phyloP scores from a whole-genome alignment of 2,888 invertebrate genomes.

The Athalia rosae region DNA sequence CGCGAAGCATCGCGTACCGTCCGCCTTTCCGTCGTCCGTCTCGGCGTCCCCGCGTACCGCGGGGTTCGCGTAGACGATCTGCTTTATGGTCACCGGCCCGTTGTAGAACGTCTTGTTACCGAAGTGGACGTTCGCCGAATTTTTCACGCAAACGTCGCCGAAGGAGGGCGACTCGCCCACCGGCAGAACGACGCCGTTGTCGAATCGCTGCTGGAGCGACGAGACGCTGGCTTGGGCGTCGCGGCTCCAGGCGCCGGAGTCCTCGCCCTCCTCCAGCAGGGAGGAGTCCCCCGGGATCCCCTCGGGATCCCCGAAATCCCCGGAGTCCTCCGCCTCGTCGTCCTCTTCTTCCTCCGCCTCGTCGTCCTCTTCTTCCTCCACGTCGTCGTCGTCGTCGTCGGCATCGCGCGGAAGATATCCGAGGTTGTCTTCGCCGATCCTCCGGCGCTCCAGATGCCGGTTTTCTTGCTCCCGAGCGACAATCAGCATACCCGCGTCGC shows the following conservation, averaged over 20 bases:
- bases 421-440: too few relatives aligned
- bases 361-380: background rate
- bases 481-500: constrained; percentile 57
- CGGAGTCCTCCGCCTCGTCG: background rate
- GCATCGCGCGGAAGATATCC: too few relatives aligned
- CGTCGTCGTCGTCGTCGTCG: too few relatives aligned
- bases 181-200: constrained; percentile 58
- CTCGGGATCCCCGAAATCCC: constrained; percentile 20
- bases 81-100: constrained; percentile 86
- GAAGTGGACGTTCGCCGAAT: constrained; percentile 84
- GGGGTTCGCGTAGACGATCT: constrained; percentile 77
- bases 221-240: constrained; percentile 32
- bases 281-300: too few relatives aligned
- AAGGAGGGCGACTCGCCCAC: constrained; percentile 72
- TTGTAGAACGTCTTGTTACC: constrained; percentile 86
- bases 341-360: constrained; percentile 8
- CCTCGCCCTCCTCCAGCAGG: constrained; percentile 46
- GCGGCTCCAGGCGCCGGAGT: constrained; percentile 50
- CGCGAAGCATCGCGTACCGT: too few relatives aligned
- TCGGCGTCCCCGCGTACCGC: constrained; percentile 50
- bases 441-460: background rate
- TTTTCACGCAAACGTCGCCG: constrained; percentile 80
- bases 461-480: constrained; percentile 55
- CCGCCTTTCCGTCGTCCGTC: too few relatives aligned
- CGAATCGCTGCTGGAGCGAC: constrained; percentile 47